A percentile compares a stretch with the other conserved stretches of the same genome.
These are phyloP conservation scores for Phrynocephalus forsythii DNA, from an alignment of 2,797 vertebrate species.

Conservation along the genomic window DNA sequence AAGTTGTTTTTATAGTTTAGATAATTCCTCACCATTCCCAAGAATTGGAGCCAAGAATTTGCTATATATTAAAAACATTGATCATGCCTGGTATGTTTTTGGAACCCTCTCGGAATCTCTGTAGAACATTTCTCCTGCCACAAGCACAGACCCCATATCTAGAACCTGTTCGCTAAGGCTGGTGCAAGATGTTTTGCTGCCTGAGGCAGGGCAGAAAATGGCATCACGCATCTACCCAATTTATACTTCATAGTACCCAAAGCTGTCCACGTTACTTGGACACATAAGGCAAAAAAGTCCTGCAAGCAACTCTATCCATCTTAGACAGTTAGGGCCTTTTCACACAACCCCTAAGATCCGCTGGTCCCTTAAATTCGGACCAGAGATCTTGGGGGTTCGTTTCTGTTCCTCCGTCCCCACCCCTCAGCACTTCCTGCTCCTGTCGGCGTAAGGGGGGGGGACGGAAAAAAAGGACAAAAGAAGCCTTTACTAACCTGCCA, in stretches of 20 bases:
- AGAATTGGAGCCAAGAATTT: background rate
- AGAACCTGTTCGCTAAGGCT: background rate
- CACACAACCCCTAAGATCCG: no score
- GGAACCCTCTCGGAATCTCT: background rate
- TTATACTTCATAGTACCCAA: background rate
- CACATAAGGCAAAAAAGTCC: background rate
- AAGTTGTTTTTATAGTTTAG: slow-evolving; percentile 27
- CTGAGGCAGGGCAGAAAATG: background rate
- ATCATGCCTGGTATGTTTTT: background rate
- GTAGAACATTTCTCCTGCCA: background rate
- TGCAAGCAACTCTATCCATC: background rate
- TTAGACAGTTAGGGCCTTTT: background rate
- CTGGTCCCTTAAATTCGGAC: no score
- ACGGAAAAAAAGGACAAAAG: no score
- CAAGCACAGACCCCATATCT: no score
- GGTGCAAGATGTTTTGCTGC: no score
- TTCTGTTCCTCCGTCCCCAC: no score
- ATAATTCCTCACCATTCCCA: slow-evolving; percentile 42
- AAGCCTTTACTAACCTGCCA: no score
- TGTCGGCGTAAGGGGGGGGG: no score
- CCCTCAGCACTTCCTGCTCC: no score
- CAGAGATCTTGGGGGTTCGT: no score
- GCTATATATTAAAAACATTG: background rate
- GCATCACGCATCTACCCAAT: background rate
- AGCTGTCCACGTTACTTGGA: background rate